Percentiles rank a stretch among this genome's conserved stretches.
Conservation (phyloP, 2,888 invertebrate genomes). For the Meliscaeva auricollis region DNA sequence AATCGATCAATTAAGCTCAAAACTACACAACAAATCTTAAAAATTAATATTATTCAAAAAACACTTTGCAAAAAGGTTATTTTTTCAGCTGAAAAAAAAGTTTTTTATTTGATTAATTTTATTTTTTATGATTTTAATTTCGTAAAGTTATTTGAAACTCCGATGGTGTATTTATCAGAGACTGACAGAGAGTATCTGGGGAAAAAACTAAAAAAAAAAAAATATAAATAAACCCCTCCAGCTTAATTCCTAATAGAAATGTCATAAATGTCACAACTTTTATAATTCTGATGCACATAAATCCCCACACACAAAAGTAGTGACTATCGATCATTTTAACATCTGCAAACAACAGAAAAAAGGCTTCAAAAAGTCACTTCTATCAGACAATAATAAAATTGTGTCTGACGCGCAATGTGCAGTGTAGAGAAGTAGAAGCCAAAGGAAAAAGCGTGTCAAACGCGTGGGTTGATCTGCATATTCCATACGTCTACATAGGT, state of each 20-base stretch:
- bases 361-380: slow-evolving; percentile 52
- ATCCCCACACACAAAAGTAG: slow-evolving; percentile 20
- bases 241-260: slow-evolving; percentile 45
- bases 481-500: slow-evolving; percentile 18
- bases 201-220: background rate
- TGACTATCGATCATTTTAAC: slow-evolving; percentile 66
- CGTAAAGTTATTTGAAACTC: too few relatives aligned
- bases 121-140: too few relatives aligned
- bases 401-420: slow-evolving; percentile 1
- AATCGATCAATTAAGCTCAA: too few relatives aligned
- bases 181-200: too few relatives aligned
- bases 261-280: slow-evolving; percentile 47
- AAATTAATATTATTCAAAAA: too few relatives aligned
- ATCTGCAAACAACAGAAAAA: slow-evolving; percentile 33
- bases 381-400: slow-evolving; percentile 14
- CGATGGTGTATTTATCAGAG: too few relatives aligned
- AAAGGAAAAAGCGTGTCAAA: slow-evolving; percentile 67
- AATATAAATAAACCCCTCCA: background rate
- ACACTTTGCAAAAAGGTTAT: too few relatives aligned
- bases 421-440: background rate
- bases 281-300: slow-evolving; percentile 28
- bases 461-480: slow-evolving; percentile 70
- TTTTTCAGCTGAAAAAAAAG: too few relatives aligned
- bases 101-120: too few relatives aligned
- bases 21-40: too few relatives aligned